These are phyloP conservation scores for Mechanitis messenoides DNA, from an alignment of 2,888 invertebrate genomes.

Conservation along the genomic window DNA sequence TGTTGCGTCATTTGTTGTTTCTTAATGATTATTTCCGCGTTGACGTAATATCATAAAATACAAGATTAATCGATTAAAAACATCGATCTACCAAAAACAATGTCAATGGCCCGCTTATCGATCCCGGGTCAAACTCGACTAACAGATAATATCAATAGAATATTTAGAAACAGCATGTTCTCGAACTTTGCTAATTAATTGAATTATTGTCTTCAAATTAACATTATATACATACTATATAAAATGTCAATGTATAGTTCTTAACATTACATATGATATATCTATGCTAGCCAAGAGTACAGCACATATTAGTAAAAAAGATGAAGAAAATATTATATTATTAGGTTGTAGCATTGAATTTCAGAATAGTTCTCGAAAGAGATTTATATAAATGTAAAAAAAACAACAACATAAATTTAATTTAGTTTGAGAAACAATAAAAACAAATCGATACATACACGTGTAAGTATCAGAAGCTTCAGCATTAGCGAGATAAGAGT, in stretches of 20 bases:
- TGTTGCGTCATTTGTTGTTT: constrained; percentile 7
- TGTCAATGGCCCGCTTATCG: constrained; percentile 60
- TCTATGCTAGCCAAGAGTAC: too few relatives aligned
- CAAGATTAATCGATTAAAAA: constrained; percentile 34
- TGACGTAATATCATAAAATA: constrained; percentile 32
- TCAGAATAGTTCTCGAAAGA: not conserved
- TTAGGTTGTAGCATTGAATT: too few relatives aligned
- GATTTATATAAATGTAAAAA: not conserved
- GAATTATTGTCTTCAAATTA: not conserved
- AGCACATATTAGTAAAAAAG: too few relatives aligned
- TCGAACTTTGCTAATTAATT: constrained; percentile 38
- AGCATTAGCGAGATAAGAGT: constrained; percentile 43
- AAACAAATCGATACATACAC: constrained; percentile 36
- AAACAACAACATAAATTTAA: not conserved
- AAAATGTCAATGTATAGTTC: too few relatives aligned
- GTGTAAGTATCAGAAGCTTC: constrained; percentile 33
- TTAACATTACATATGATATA: too few relatives aligned
- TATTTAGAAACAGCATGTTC: constrained; percentile 31
- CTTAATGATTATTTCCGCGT: constrained; percentile 11
- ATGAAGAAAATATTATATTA: too few relatives aligned
- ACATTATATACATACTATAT: constrained; percentile 4
- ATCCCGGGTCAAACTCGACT: constrained; percentile 47
- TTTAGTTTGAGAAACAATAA: constrained; percentile 46
- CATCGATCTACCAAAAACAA: constrained; percentile 39
- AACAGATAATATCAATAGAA: constrained; percentile 42